Percentiles rank a stretch among this genome's conserved stretches.
Conservation (phyloP, 2,113 vertebrate genomes). For the Gobius niger region DNA sequence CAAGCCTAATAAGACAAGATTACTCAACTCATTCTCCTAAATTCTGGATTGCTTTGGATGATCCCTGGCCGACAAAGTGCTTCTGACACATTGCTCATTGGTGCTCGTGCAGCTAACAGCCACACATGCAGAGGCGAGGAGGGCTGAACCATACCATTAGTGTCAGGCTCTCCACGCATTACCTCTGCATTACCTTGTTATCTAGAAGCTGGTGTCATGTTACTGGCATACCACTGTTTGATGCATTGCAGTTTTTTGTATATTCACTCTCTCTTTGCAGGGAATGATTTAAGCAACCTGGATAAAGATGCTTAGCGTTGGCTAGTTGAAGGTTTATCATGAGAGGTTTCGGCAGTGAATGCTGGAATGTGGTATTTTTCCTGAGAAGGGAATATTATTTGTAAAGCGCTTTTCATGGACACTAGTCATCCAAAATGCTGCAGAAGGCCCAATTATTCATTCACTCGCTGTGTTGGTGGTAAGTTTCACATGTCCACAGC, state of each 20-base stretch:
- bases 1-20: conserved; percentile 30
- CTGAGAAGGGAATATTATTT: too few species aligned
- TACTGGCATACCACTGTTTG: conserved; percentile 16
- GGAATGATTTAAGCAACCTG: not conserved
- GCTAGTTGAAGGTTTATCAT: not conserved
- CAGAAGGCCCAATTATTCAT: too few species aligned
- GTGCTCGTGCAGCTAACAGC: conserved; percentile 6
- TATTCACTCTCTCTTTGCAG: not conserved
- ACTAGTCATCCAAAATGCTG: too few species aligned
- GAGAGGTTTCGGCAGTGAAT: too few species aligned
- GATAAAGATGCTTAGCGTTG: not conserved
- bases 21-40: conserved; percentile 33
- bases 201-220: conserved; percentile 9
- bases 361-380: too few species aligned
- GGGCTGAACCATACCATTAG: conserved; percentile 4
- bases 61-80: conserved; percentile 11
- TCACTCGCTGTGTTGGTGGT: too few species aligned
- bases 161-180: conserved; percentile 12
- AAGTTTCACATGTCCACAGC: too few species aligned
- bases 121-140: conserved; percentile 1
- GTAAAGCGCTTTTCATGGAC: too few species aligned
- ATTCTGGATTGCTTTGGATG: conserved; percentile 29
- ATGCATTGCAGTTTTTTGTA: conserved; percentile 13
- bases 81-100: conserved; percentile 9
- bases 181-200: conserved; percentile 32